These are phyloP conservation scores for Drosophila fungiperda DNA, from an alignment of 2,888 invertebrate genomes.

Conservation along the genomic window DNA sequence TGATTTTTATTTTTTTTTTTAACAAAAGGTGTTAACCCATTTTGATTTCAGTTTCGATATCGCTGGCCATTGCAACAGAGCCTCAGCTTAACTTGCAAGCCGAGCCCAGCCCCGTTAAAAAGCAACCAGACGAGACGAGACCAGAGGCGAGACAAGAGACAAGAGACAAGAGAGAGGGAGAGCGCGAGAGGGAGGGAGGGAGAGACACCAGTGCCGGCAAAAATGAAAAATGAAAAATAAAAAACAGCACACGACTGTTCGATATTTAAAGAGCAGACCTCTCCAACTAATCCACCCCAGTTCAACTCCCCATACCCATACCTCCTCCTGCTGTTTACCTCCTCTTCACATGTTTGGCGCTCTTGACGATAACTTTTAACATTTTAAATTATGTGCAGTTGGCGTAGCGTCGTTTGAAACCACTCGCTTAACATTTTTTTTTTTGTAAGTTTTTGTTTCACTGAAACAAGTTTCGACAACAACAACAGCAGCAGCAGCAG, in stretches of 20 bases:
- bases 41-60: conserved; percentile 61
- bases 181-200: background rate
- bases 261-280: conserved; percentile 53
- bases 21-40: conserved; percentile 79
- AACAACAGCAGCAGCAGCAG: background rate
- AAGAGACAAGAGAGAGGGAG: background rate
- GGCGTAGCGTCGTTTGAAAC: conserved; percentile 44
- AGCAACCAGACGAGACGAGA: conserved; percentile 18
- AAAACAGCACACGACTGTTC: conserved; percentile 35
- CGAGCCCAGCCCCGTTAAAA: conserved; percentile 17
- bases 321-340: background rate
- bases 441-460: conserved; percentile 52
- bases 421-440: conserved; percentile 60
- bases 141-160: conserved; percentile 1
- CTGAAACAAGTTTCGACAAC: conserved; percentile 64
- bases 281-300: conserved; percentile 1
- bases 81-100: conserved; percentile 16
- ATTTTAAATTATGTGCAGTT: conserved; percentile 78
- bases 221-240: background rate
- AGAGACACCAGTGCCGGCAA: conserved; percentile 30
- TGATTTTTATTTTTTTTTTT: background rate
- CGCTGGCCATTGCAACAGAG: conserved; percentile 55
- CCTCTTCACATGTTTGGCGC: conserved; percentile 45
- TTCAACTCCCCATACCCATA: background rate
- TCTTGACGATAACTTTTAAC: conserved; percentile 80